Percentiles rank a stretch among this genome's conserved stretches.
Conservation (phyloP, 2,113 vertebrate genomes). For the Pseudopodoces humilis region DNA sequence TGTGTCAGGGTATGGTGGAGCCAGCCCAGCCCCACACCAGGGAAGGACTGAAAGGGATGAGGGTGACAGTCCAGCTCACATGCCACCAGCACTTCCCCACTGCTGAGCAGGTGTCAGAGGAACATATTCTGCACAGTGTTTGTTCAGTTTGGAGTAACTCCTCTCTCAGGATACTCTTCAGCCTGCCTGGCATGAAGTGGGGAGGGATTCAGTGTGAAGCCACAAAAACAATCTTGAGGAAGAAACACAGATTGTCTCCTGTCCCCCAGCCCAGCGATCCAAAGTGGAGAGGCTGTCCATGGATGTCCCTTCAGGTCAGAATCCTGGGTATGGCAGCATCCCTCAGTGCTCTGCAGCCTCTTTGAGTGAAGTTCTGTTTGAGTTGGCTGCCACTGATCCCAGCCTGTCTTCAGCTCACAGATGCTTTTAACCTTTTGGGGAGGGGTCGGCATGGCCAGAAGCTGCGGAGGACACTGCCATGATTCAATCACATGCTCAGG, state of each 20-base stretch:
- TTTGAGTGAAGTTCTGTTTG: not conserved
- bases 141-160: not conserved
- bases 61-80: not conserved
- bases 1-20: not conserved
- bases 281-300: not conserved
- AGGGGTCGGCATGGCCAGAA: rapidly evolving
- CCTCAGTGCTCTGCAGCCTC: not conserved
- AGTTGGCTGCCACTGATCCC: not conserved
- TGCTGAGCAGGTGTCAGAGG: not conserved
- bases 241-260: not conserved
- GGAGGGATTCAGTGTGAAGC: not conserved
- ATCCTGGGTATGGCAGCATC: not conserved
- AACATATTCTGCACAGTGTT: not conserved
- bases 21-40: not conserved
- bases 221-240: not conserved
- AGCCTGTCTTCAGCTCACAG: not conserved
- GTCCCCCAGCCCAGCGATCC: rapidly evolving
- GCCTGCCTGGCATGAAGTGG: not conserved
- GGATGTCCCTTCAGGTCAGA: not conserved
- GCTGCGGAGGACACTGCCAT: not conserved
- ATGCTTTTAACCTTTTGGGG: not conserved
- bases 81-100: not conserved
- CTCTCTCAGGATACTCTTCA: not conserved
- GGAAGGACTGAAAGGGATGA: rapidly evolving
- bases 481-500: not conserved